phyloP scores from a whole-genome alignment of 1,140 invertebrate genomes.

The Papilio glaucus region DNA sequence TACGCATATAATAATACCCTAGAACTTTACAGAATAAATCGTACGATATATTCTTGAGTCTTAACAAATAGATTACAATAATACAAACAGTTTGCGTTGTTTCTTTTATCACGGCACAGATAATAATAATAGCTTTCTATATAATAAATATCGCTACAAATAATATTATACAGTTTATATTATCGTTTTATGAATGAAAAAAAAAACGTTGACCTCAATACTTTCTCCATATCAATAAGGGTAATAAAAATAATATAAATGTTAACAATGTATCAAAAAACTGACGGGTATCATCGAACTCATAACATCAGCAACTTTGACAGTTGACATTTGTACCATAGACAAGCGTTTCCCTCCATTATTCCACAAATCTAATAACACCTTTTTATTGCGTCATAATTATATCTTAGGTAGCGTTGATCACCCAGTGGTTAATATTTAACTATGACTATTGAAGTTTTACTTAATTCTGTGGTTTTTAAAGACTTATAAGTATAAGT shows the following conservation, averaged over 20 bases:
- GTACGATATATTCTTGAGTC: not conserved
- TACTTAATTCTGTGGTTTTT: no score
- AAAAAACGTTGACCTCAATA: conserved; percentile 19
- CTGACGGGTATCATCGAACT: not conserved
- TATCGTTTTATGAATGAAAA: conserved; percentile 23
- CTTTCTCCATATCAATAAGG: not conserved
- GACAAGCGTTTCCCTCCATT: not conserved
- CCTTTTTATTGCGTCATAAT: no score
- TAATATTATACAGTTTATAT: not conserved
- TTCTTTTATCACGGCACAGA: not conserved
- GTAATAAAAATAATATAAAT: not conserved
- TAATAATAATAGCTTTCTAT: not conserved
- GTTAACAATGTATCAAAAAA: not conserved
- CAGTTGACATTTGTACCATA: conserved; percentile 1
- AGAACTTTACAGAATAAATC: no score
- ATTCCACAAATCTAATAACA: conserved; percentile 4
- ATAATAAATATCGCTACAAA: conserved; percentile 8
- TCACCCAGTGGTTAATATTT: no score
- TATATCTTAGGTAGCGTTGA: no score
- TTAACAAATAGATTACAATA: not conserved
- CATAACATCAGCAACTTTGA: conserved; percentile 2
- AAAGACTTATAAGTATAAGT: no score
- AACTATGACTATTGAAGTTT: no score
- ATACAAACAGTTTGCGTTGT: not conserved
- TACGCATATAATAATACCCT: no score